A percentile compares a stretch with the other conserved stretches of the same genome.
Evolutionary conservation across 2,113 vertebrate genomes (phyloP).

Genomic region (Ascaphus truei): DNA sequence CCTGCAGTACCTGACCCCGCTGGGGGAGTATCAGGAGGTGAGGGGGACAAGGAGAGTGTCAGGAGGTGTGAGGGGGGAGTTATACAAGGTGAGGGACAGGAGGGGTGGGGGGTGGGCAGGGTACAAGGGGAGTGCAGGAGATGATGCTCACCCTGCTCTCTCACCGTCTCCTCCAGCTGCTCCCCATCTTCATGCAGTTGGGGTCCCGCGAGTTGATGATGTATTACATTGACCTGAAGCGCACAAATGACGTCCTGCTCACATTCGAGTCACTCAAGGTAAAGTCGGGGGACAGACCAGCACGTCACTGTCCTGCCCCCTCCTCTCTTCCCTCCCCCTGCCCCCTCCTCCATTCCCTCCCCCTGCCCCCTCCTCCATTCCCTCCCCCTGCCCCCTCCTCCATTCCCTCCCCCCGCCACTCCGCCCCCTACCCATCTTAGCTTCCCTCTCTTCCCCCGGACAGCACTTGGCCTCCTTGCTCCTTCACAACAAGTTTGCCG

Average conservation of each 20-base stretch:
- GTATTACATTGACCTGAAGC: slow-evolving; percentile 95
- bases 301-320: too few relatives aligned
- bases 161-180: slow-evolving; percentile 70
- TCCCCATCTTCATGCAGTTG: slow-evolving; percentile 97
- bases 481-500: slow-evolving; percentile 97
- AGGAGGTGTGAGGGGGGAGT: too few relatives aligned
- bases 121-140: too few relatives aligned
- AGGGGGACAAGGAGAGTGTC: too few relatives aligned
- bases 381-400: too few relatives aligned
- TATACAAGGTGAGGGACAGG: too few relatives aligned
- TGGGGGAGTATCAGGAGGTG: slow-evolving; percentile 98
- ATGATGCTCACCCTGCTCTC: too few relatives aligned
- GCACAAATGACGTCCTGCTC: slow-evolving; percentile 92
- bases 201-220: slow-evolving; percentile 93
- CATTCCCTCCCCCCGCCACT: too few relatives aligned
- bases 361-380: too few relatives aligned
- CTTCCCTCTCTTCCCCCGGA: slow-evolving; percentile 5
- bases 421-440: not conserved
- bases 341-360: too few relatives aligned
- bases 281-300: slow-evolving; percentile 18
- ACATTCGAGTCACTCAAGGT: slow-evolving; percentile 98
- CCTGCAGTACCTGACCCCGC: slow-evolving; percentile 92
- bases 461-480: slow-evolving; percentile 95
- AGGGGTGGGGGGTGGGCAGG: too few relatives aligned
- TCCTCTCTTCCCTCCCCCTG: too few relatives aligned